These are phyloP conservation scores for Rhinolophus ferrumequinum DNA, from an alignment of 2,113 vertebrate species.

Conservation along the genomic window DNA sequence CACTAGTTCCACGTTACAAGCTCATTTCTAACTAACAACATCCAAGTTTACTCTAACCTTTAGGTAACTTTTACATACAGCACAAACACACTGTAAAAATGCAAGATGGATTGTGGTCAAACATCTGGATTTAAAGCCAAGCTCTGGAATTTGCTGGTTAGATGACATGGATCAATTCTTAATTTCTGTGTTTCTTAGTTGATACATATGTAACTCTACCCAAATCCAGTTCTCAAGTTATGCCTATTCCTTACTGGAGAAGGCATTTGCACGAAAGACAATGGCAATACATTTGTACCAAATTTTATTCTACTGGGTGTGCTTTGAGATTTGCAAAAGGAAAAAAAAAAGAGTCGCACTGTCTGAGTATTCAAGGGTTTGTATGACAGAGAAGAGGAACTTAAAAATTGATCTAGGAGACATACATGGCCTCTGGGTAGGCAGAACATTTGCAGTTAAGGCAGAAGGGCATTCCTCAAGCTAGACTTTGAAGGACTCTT, in stretches of 20 bases:
- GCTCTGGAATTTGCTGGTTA: background rate
- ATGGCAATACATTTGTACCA: background rate
- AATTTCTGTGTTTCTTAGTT: background rate
- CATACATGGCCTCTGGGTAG: background rate
- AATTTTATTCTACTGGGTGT: background rate
- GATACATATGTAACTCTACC: background rate
- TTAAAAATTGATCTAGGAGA: background rate
- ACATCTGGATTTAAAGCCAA: conserved; percentile 20
- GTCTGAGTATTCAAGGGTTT: background rate
- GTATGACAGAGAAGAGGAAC: background rate
- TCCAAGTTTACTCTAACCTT: background rate
- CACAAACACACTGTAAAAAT: background rate
- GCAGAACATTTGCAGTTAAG: background rate
- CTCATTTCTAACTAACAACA: background rate
- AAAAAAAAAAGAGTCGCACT: background rate
- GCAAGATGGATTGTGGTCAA: background rate
- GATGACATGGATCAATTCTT: background rate
- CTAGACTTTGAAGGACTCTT: background rate
- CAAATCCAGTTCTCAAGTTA: background rate
- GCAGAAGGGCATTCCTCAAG: background rate
- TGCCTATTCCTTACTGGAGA: background rate
- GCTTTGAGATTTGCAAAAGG: background rate
- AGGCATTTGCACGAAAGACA: background rate
- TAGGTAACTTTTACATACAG: background rate
- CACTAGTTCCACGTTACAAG: background rate